These are phyloP conservation scores for Heliconius congener DNA, from an alignment of 1,140 invertebrate species.

Conservation along the genomic window DNA sequence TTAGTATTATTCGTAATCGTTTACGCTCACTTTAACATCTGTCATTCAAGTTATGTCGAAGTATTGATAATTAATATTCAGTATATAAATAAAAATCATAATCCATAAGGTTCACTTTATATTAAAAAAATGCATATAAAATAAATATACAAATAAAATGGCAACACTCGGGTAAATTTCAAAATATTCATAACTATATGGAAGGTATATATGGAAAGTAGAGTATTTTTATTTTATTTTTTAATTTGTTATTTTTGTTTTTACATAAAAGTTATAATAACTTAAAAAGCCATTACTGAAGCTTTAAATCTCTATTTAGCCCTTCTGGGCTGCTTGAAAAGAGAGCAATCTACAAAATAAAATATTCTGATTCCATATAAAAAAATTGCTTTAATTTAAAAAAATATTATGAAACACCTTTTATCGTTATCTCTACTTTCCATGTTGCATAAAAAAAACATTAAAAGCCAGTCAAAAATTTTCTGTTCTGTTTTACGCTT, in stretches of 20 bases:
- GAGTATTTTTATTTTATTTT: not conserved
- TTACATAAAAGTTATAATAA: no score
- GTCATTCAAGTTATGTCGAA: constrained; percentile 16
- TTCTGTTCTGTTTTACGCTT: not conserved
- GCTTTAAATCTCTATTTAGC: no score
- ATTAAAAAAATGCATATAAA: not conserved
- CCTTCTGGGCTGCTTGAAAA: no score
- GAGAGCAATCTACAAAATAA: no score
- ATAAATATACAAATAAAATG: constrained; percentile 1
- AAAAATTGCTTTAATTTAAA: not conserved
- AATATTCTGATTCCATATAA: no score
- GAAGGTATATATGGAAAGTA: not conserved
- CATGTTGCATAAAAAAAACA: not conserved
- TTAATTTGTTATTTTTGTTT: not conserved
- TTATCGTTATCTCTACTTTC: not conserved
- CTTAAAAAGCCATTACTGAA: no score
- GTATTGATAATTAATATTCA: constrained; percentile 32
- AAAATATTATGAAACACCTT: not conserved
- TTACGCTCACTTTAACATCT: constrained; percentile 8
- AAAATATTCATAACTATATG: not conserved
- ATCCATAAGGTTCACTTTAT: constrained; percentile 27
- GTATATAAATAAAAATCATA: constrained; percentile 25
- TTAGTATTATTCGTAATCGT: not conserved
- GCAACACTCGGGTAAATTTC: not conserved
- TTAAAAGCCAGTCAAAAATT: not conserved